phyloP scores from a whole-genome alignment of 2,113 vertebrate species.

The Romanogobio albipinnatus region DNA sequence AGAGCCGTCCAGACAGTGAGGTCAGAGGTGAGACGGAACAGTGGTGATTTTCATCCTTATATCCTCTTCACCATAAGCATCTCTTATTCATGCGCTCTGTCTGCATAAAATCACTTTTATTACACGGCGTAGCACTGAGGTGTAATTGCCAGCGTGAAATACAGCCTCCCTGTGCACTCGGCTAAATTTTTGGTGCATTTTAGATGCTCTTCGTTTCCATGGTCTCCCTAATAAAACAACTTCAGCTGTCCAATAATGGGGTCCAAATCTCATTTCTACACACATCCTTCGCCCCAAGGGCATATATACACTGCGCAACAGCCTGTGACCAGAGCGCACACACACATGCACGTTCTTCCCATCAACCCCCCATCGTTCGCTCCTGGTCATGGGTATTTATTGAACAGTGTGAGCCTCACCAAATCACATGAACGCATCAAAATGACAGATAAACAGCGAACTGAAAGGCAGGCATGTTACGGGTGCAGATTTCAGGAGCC shows the following conservation, averaged over 20 bases:
- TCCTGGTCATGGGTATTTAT: conserved; percentile 46
- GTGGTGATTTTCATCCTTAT: conserved; percentile 49
- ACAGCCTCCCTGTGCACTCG: conserved; percentile 27
- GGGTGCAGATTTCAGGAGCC: conserved; percentile 52
- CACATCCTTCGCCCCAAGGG: conserved; percentile 47
- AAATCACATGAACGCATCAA: conserved; percentile 58
- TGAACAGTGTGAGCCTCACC: conserved; percentile 59
- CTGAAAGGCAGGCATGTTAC: conserved; percentile 55
- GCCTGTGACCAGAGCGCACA: conserved; percentile 39
- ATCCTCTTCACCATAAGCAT: conserved; percentile 31
- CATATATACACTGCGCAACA: conserved; percentile 27
- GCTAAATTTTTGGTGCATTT: conserved; percentile 63
- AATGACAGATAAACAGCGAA: conserved; percentile 61
- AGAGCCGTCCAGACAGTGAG: neutral
- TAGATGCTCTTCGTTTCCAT: conserved; percentile 50
- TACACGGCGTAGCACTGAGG: conserved; percentile 55
- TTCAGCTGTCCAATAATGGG: conserved; percentile 50
- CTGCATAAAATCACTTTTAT: conserved; percentile 67
- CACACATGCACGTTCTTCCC: conserved; percentile 13
- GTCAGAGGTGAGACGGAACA: conserved; percentile 25
- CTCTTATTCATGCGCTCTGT: conserved; percentile 39
- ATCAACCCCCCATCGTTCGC: conserved; percentile 32
- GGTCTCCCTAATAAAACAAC: conserved; percentile 64
- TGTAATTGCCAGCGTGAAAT: conserved; percentile 68
- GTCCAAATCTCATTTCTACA: conserved; percentile 54